Evolutionary conservation across 2,888 invertebrate species (phyloP).

Genomic region (Seira musarum): DNA sequence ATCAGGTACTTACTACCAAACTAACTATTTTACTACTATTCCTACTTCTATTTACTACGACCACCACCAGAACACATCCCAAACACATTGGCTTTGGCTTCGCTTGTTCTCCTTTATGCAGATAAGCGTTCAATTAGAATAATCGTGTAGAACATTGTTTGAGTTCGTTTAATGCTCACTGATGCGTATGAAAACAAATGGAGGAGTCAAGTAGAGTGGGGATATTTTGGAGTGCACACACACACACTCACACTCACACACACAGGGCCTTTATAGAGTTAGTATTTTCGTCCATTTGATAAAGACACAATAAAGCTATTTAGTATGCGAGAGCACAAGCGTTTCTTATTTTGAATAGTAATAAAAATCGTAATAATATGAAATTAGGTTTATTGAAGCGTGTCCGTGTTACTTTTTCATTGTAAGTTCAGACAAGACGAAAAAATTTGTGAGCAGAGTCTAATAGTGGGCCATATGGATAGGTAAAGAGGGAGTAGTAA

Average conservation of each 20-base stretch:
- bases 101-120: conserved; percentile 15
- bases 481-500: no score
- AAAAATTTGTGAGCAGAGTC: neutral
- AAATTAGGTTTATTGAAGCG: conserved; percentile 15
- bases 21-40: neutral
- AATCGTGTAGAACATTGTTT: conserved; percentile 12
- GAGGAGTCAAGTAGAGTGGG: neutral
- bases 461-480: conserved; percentile 8
- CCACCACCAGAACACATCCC: no score
- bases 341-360: conserved; percentile 15
- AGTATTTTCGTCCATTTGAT: no score
- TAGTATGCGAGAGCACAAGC: conserved; percentile 13
- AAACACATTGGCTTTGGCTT: no score
- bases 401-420: conserved; percentile 7
- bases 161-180: conserved; percentile 13
- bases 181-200: neutral
- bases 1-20: conserved; percentile 57
- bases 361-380: conserved; percentile 15
- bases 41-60: conserved; percentile 7
- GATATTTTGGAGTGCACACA: no score
- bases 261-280: no score
- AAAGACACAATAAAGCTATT: neutral
- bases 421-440: neutral
- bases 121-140: conserved; percentile 15
- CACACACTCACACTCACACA: no score